Evolutionary conservation across 2,888 invertebrate genomes (phyloP).

Genomic region (Tubulanus polymorphus): DNA sequence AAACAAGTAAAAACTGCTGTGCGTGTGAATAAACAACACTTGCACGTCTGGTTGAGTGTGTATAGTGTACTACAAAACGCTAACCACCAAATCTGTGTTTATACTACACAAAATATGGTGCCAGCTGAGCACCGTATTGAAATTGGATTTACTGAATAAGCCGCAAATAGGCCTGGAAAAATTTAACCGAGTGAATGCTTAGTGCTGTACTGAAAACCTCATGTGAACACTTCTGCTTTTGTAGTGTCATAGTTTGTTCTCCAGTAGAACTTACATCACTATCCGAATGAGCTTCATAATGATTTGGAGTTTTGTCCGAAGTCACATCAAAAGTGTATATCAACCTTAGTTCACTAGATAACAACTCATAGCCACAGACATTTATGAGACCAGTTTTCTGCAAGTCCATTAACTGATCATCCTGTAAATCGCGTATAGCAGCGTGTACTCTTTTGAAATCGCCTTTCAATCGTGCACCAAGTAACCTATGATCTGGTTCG

Average conservation of each 20-base stretch:
- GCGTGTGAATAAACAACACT: too few species aligned
- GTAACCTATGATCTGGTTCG: conserved; percentile 88
- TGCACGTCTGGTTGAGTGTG: too few species aligned
- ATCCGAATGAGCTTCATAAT: conserved; percentile 85
- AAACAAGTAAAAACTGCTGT: too few species aligned
- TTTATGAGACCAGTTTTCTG: conserved; percentile 67
- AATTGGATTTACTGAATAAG: too few species aligned
- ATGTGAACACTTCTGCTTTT: neutral
- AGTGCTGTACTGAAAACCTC: too few species aligned
- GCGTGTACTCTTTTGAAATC: conserved; percentile 83
- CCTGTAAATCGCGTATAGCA: conserved; percentile 64
- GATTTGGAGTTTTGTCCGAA: conserved; percentile 24
- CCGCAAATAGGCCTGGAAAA: too few species aligned
- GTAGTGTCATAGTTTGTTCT: conserved; percentile 6
- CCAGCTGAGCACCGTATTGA: too few species aligned
- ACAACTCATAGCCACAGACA: conserved; percentile 71
- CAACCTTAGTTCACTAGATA: conserved; percentile 54
- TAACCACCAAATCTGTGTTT: too few species aligned
- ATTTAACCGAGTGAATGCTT: too few species aligned
- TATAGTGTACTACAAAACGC: too few species aligned
- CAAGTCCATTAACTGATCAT: conserved; percentile 69
- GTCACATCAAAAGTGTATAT: conserved; percentile 70
- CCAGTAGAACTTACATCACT: conserved; percentile 60
- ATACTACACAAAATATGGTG: too few species aligned
- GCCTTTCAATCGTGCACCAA: conserved; percentile 83